Base-by-base conservation (phyloP, 2,888 invertebrate genomes). In the Apamea monoglypha region DNA sequence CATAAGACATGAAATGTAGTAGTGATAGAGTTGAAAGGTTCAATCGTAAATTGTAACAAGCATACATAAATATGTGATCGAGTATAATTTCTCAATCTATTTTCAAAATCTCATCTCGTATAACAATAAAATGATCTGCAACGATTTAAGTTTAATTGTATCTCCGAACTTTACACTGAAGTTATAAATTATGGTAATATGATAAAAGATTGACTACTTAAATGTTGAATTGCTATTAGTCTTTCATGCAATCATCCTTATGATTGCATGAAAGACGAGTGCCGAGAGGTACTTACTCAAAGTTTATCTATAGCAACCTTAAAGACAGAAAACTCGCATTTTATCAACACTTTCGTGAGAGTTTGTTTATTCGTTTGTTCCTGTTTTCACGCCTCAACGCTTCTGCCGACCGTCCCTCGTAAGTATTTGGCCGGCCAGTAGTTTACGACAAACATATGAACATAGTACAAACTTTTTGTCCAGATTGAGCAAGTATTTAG, bases 351-450 rank as follows among this genome's bases (percentile, higher is more conserved):
- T 82, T 50, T n/a, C 47, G n/a, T n/a, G 36, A 5, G n/a, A 32
- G n/a, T 77, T 76, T 59, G 36, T 66, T 82, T 80, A 59, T 81
- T 56, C 25, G 47, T 79, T 79, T 64, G 66, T 66, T 67, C 50
- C 44, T 67, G 32, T 44, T 32, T 68, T 77, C 32, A 83, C 40
- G 66, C 66, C 1, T 76, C 83, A 47, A 16, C 29, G 32, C 16
- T 2, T n/a, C 32, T n/a, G 29, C n/a, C 77, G 12, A 40, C 64
- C 18, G 4, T 59, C 10, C 0, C 14, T 56, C 25, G 56, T 56
- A 56, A n/a, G 56, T n/a, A 12, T n/a, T 12, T 56, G 56, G 12
- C n/a, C 1, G n/a, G 56, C n/a, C 25, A 56, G n/a, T n/a, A n/a
- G 12, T 12, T 56, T n/a, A n/a, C 56, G n/a, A 59, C 12, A 59